A percentile compares a stretch with the other conserved stretches of the same genome.
These are phyloP conservation scores for Papilio helenus DNA, from an alignment of 1,140 invertebrate genomes.

Conservation along the genomic window DNA sequence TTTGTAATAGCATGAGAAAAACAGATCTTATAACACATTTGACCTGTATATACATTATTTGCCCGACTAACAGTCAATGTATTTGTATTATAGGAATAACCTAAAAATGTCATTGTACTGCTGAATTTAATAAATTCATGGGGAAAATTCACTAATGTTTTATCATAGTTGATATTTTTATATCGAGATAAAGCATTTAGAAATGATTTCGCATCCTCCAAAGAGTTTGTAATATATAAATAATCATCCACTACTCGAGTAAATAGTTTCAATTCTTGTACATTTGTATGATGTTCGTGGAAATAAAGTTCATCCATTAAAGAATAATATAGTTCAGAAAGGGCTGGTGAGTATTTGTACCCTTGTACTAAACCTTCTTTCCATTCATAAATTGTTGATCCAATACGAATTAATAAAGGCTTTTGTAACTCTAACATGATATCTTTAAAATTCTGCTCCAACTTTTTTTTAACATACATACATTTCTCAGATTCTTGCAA, in stretches of 20 bases:
- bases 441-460: slow-evolving; percentile 66
- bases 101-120: slow-evolving; percentile 71
- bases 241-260: slow-evolving; percentile 79
- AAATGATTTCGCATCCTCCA: slow-evolving; percentile 70
- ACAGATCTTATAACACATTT: slow-evolving; percentile 79
- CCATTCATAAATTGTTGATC: slow-evolving; percentile 78
- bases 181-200: slow-evolving; percentile 68
- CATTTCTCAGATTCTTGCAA: slow-evolving; percentile 63
- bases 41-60: slow-evolving; percentile 67
- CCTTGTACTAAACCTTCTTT: slow-evolving; percentile 78
- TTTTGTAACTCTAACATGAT: slow-evolving; percentile 67
- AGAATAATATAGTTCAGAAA: slow-evolving; percentile 78
- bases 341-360: slow-evolving; percentile 78
- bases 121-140: slow-evolving; percentile 60
- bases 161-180: slow-evolving; percentile 75
- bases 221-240: slow-evolving; percentile 74
- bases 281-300: slow-evolving; percentile 54
- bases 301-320: slow-evolving; percentile 73
- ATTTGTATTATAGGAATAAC: slow-evolving; percentile 71
- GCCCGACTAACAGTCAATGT: slow-evolving; percentile 72
- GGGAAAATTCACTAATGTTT: slow-evolving; percentile 75
- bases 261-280: slow-evolving; percentile 65
- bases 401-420: slow-evolving; percentile 69
- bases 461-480: slow-evolving; percentile 61
- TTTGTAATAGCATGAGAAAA: slow-evolving; percentile 67